These are phyloP conservation scores for Sceliomorpha sp. DNA, from an alignment of 2,888 invertebrate genomes.

Conservation along the genomic window DNA sequence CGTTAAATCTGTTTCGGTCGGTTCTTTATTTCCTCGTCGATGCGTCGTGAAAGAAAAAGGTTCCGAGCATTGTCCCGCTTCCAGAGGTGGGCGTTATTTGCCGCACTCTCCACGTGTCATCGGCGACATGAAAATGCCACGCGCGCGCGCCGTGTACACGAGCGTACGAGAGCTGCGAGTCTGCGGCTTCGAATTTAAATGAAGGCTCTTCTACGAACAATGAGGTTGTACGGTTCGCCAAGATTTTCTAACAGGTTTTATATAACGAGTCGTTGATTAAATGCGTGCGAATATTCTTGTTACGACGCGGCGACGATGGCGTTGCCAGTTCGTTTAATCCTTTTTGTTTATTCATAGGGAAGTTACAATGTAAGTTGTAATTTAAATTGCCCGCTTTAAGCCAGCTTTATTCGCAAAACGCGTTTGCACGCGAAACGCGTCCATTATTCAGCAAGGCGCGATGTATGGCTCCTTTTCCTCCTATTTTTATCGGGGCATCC, in stretches of 20 bases:
- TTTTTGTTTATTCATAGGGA: too few species aligned
- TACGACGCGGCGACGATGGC: too few species aligned
- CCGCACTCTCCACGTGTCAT: conserved; percentile 40
- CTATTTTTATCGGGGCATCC: too few species aligned
- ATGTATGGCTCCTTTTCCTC: too few species aligned
- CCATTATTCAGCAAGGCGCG: too few species aligned
- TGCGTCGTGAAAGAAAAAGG: too few species aligned
- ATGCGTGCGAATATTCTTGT: conserved; percentile 26
- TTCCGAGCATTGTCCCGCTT: conserved; percentile 21
- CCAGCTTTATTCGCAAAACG: too few species aligned
- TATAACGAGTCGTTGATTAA: conserved; percentile 36
- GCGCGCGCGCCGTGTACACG: conserved; percentile 36
- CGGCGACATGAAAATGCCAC: conserved; percentile 44
- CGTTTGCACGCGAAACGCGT: too few species aligned
- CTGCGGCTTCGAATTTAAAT: conserved; percentile 45
- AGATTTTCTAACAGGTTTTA: conserved; percentile 46
- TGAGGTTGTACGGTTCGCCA: conserved; percentile 27
- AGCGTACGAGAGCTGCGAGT: conserved; percentile 33
- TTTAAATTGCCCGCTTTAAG: too few species aligned
- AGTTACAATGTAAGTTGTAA: too few species aligned
- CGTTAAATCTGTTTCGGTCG: neutral
- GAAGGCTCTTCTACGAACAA: conserved; percentile 37
- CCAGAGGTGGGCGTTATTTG: conserved; percentile 42
- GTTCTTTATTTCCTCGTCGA: too few species aligned
- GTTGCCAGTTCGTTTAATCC: too few species aligned